Evolutionary conservation across 2,113 vertebrate species (phyloP), one percentile per base, ranked within the genome.

Genomic region (Nansenia antarctica): DNA sequence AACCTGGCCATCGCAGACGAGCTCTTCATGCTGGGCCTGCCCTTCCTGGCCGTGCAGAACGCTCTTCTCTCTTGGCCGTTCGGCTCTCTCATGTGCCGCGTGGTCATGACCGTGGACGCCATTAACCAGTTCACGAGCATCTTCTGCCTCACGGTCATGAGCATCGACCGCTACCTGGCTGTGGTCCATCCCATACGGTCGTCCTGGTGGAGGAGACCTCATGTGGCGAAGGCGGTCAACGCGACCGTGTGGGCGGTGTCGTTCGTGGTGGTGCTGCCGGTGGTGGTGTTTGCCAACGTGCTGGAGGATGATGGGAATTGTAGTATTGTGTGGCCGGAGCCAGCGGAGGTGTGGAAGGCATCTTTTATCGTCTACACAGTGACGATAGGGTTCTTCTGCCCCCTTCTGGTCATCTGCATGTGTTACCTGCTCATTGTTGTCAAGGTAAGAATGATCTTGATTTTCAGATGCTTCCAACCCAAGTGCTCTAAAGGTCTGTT

Each of bases 101-200:
- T 98, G 82, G 96, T 99, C 72, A 98, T 98, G 97, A 96, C 95
- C 0, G 92, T 98, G 77, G 97, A 99, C 4, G 95, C 95, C 60
- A 96, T 97, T 83, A 99, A 99, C 86, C 96, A 98, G 90, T 99
- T 99, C 73, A 99, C 97, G 73, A 96, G 96, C 91, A 98, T 98
- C 92, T 99, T 98, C 88, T 99, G 96, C 82, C 90, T 98, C 80
- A 98, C 96, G 0, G 96, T 97, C 73, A 97, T 99, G 94, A 98
- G 96, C 0, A 92, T 98, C 27, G 97, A 98, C 74, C 94, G 96
- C 69, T 99, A 98, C 86, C 78, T 98, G 76, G 96, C 97, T 0
- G 96, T 99, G 67, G 96, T 96, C 61, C 97, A 96, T 34, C 97
- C 97, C 0, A 88, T 93, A 12, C 94, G 94, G 68, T 95, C 95